A percentile compares a stretch with the other conserved stretches of the same genome.
phyloP scores from a whole-genome alignment of 2,113 vertebrate genomes.

The Callocephalon fimbriatum region DNA sequence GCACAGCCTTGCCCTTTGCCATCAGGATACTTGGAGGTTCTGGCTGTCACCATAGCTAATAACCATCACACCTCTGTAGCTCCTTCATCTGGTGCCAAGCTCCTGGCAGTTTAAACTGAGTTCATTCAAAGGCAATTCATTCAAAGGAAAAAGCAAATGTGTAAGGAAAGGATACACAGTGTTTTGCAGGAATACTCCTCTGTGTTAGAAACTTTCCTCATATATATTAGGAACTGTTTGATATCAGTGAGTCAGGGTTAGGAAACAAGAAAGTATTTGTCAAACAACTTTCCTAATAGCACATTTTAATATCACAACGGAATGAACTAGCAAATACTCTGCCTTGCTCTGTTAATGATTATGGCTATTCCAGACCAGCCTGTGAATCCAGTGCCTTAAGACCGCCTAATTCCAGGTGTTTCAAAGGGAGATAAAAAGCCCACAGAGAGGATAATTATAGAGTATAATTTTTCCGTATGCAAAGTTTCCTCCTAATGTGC shows the following conservation, averaged over 20 bases:
- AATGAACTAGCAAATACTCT: not conserved
- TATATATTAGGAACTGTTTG: accelerated
- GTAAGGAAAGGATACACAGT: not conserved
- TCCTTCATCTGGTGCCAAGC: not conserved
- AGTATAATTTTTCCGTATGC: not conserved
- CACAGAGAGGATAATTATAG: not conserved
- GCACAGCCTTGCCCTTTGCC: accelerated
- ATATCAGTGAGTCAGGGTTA: not conserved
- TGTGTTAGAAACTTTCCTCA: not conserved
- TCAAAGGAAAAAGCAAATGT: not conserved
- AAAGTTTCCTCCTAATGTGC: not conserved
- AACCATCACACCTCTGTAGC: not conserved
- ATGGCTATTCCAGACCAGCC: not conserved
- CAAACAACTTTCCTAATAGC: not conserved
- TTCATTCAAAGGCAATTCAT: not conserved
- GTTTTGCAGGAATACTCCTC: not conserved
- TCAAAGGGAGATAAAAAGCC: not conserved
- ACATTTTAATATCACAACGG: not conserved
- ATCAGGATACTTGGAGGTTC: accelerated
- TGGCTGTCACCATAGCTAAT: accelerated
- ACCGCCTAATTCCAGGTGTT: not conserved
- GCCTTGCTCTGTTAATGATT: not conserved
- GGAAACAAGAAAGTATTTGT: not conserved
- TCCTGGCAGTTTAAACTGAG: not conserved
- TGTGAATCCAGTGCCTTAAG: not conserved